phyloP scores from a whole-genome alignment of 2,113 vertebrate species.

The Clupea harengus region DNA sequence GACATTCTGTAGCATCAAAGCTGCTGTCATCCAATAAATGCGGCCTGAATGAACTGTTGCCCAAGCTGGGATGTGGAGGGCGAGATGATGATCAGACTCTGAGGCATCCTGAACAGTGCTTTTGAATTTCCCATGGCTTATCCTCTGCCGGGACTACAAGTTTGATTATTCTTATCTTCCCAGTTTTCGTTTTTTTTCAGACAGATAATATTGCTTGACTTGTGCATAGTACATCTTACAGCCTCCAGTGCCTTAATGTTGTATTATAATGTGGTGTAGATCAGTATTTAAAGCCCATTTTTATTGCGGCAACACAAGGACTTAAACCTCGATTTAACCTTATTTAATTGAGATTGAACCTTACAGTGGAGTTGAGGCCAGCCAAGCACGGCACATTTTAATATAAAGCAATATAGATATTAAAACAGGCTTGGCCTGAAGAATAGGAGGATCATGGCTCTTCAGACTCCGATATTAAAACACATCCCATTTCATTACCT shows the following conservation, averaged over 20 bases:
- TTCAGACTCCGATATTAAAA: conserved; percentile 59
- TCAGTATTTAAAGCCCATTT: neutral
- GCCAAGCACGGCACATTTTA: neutral
- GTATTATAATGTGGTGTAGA: neutral
- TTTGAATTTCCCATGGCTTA: neutral
- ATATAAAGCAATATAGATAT: conserved; percentile 31
- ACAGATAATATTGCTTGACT: neutral
- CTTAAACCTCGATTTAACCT: conserved; percentile 1
- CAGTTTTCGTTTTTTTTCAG: neutral
- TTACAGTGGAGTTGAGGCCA: conserved; percentile 4
- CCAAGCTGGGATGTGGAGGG: neutral
- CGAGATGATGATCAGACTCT: neutral
- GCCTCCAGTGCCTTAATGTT: neutral
- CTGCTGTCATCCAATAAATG: neutral
- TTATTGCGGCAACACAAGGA: neutral
- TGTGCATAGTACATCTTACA: neutral
- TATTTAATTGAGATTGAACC: conserved; percentile 16
- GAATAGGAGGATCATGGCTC: conserved; percentile 47
- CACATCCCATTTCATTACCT: conserved; percentile 60
- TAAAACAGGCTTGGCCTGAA: conserved; percentile 44
- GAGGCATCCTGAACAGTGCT: neutral
- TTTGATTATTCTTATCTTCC: neutral
- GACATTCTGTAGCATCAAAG: neutral
- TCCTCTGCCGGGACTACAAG: conserved; percentile 10
- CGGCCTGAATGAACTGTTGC: neutral